These are phyloP conservation scores for Anoura caudifer DNA, from an alignment of 2,113 vertebrate genomes.

Conservation along the genomic window DNA sequence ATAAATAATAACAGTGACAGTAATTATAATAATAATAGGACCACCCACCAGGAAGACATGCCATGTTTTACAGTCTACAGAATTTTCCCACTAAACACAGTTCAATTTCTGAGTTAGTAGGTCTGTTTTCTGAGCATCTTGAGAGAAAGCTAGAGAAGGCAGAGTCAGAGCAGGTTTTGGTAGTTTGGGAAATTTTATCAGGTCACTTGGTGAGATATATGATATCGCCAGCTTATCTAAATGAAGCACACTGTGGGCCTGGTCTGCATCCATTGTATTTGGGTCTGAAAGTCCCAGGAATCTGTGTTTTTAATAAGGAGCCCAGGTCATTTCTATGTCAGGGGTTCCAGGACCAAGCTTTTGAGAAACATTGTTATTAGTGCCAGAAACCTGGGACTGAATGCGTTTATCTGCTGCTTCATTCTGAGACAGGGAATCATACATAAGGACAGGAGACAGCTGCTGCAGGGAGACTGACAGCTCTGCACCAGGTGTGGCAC, in stretches of 20 bases:
- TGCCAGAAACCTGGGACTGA: not conserved
- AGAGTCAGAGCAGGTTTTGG: not conserved
- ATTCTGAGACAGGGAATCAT: not conserved
- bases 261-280: not conserved
- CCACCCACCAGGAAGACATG: not conserved
- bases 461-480: not conserved
- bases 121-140: not conserved
- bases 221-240: not conserved
- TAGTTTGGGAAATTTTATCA: not conserved
- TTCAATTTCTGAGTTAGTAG: not conserved
- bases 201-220: not conserved
- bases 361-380: not conserved
- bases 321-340: not conserved
- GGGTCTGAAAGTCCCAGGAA: not conserved
- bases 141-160: not conserved
- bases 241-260: accelerated
- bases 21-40: not conserved
- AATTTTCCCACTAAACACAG: not conserved
- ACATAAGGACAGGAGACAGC: not conserved
- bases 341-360: not conserved
- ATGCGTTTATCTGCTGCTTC: not conserved
- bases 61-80: not conserved
- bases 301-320: not conserved
- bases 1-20: not conserved
- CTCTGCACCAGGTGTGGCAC: not conserved